Base-by-base conservation (phyloP, 2,797 vertebrate genomes). In the Potorous gilbertii region DNA sequence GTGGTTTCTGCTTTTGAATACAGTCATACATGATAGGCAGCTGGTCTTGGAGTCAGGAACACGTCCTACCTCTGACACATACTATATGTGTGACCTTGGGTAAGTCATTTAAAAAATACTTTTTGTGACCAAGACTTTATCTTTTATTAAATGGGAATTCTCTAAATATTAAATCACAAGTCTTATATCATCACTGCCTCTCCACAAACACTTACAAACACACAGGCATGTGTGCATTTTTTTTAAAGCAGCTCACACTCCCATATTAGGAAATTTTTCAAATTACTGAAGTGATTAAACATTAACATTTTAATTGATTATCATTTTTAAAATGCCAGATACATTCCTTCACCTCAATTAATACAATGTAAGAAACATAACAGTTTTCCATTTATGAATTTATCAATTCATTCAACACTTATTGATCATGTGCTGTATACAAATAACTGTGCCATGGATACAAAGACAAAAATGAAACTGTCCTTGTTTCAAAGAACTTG, bases 131-230 rank as follows among this genome's bases (percentile, higher is more conserved):
- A 5, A 40, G 66, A 40, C 6, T 46, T 46, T 40, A 18, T 81
- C 46, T 81, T 40, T 29, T 40, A 12, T 40, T 9, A 14, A 40
- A 1, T 81, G 18, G n/a, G 66, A 81, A 81, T 40, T 46, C 16
- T 18, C 16, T 81, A 40, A 40, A 81, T 81, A 81, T 40, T 81
- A 81, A 81, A 24, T 46, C 16, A 24, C 16, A 74, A 74, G n/a
- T 40, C n/a, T 13, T 0, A 2, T 1, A 24, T 54, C 24, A 34
- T 5, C 40, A 21, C 4, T 3, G 1, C 55, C 34, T 4, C 10
- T 50, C 2, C 46, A 13, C 9, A 0, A 21, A 21, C n/a, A 46
- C n/a, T 3, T 18, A n/a, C n/a, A 3, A 11, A 5, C 29, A 28
- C 89, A 74, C 29, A 52, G 18, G 55, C 16, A 66, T 1, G 27